phyloP scores from a whole-genome alignment of 1,140 invertebrate genomes.

The Leptopilina boulardi region DNA sequence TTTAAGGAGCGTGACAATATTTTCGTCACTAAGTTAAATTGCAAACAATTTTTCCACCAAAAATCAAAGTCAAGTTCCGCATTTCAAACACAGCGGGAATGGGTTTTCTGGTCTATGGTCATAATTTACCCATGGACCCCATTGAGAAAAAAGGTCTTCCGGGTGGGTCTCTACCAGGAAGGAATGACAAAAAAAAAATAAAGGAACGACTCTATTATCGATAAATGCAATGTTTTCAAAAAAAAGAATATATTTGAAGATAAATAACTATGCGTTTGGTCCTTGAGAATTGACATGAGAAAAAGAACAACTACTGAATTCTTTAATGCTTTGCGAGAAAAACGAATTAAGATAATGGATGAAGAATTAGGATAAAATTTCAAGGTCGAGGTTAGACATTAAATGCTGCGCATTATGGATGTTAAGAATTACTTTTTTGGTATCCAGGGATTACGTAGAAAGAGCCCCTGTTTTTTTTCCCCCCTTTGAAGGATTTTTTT shows the following conservation, averaged over 20 bases:
- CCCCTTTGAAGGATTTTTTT: not conserved
- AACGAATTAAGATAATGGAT: not conserved
- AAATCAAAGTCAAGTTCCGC: slow-evolving; percentile 18
- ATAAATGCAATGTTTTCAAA: not conserved
- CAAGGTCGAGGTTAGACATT: not conserved
- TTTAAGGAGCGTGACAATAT: not conserved
- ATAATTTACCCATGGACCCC: not conserved
- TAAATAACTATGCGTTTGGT: not conserved
- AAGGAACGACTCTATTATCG: slow-evolving; percentile 12
- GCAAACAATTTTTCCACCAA: not conserved
- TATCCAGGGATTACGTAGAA: slow-evolving; percentile 28
- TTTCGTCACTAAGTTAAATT: not conserved
- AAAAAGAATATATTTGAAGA: not conserved
- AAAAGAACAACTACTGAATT: slow-evolving; percentile 18
- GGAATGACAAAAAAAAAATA: too few species aligned
- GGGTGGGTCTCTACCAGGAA: slow-evolving; percentile 17
- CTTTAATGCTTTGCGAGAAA: not conserved
- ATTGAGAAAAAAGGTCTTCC: not conserved
- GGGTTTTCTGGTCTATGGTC: not conserved
- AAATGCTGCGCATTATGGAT: not conserved
- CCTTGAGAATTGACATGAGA: not conserved
- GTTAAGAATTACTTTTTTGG: not conserved
- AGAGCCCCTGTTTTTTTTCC: slow-evolving; percentile 36
- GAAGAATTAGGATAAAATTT: not conserved
- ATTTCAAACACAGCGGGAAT: not conserved